These are phyloP conservation scores for Falco peregrinus DNA, from an alignment of 2,797 vertebrate genomes.

Conservation along the genomic window DNA sequence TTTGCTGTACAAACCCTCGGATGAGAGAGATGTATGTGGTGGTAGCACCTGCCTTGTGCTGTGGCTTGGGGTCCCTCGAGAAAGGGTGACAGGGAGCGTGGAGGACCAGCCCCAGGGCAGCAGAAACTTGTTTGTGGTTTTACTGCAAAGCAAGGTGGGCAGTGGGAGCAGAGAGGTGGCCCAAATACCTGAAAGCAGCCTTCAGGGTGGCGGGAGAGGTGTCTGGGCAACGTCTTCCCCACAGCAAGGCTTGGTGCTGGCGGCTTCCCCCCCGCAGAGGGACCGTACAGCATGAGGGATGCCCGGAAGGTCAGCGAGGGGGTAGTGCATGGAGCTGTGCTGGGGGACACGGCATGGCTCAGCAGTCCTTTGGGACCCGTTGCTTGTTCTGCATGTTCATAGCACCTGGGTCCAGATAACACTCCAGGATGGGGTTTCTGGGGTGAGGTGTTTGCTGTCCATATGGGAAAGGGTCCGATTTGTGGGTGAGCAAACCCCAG, in stretches of 20 bases:
- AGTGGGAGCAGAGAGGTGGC: neutral
- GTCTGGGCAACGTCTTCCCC: neutral
- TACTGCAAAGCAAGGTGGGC: neutral
- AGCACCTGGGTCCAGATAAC: neutral
- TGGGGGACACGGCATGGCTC: accelerated
- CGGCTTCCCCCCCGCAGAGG: neutral
- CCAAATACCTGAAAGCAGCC: neutral
- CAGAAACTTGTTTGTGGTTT: neutral
- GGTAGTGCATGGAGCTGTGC: neutral
- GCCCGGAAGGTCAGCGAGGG: accelerated
- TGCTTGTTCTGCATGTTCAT: neutral
- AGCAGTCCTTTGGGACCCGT: neutral
- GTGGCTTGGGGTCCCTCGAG: accelerated
- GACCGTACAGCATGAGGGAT: neutral
- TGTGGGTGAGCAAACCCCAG: neutral
- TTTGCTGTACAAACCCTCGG: neutral
- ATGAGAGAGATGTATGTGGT: neutral
- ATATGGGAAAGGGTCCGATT: neutral
- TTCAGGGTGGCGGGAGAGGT: neutral
- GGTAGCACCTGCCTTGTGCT: accelerated
- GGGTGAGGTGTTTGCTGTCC: neutral
- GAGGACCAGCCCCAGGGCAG: neutral
- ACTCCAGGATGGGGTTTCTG: neutral
- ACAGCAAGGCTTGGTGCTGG: neutral
- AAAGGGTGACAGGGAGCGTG: accelerated